Evolutionary conservation across 2,113 vertebrate species (phyloP), one percentile per base, ranked within the genome.

Genomic region (Chlamydotis undulata): DNA sequence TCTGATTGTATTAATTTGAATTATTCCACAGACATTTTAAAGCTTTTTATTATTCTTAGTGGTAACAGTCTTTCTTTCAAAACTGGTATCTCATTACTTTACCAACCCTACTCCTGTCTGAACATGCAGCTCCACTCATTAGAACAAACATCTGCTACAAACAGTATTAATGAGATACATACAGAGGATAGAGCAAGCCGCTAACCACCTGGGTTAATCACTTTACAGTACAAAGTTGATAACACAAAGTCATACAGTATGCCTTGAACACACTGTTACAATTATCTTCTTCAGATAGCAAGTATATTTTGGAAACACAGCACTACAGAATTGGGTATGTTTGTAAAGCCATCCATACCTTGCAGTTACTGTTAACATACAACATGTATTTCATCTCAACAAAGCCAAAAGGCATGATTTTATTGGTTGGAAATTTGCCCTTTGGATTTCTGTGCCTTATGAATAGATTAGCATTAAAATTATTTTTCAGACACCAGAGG

Each of bases 121-220:
- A 98, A 97, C 90, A 94, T 95, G 96, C 91, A 87, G 93, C 94
- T 97, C 84, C 60, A 75, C 93, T 97, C 96, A 97, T 97, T 97
- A 97, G 93, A 97, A 95, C 76, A 97, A 97, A 97, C 97, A 98
- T 96, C 97, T 97, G 96, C 95, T 97, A 95, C 95, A 95, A 97
- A 93, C 76, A 87, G 90, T 64, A 97, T 96, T 97, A 98, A 98
- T 94, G 94, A 98, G 93, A 96, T 89, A 94, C 39, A 52, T 90
- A 96, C 94, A 96, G 95, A 91, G 91, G 94, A 95, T 65, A 59
- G 60, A 97, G 96, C 24, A 92, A 96, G 89, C 90, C 93, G 63
- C 92, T 96, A 97, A 97, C 96, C 96, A 97, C 95, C 95, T 97
- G 87, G 87, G 67, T 86, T 97, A 96, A 97, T 86, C 89, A 81